Evolutionary conservation across 1,140 invertebrate species (phyloP), one percentile per base, ranked within the genome.

Genomic region (Calosoma granatense): DNA sequence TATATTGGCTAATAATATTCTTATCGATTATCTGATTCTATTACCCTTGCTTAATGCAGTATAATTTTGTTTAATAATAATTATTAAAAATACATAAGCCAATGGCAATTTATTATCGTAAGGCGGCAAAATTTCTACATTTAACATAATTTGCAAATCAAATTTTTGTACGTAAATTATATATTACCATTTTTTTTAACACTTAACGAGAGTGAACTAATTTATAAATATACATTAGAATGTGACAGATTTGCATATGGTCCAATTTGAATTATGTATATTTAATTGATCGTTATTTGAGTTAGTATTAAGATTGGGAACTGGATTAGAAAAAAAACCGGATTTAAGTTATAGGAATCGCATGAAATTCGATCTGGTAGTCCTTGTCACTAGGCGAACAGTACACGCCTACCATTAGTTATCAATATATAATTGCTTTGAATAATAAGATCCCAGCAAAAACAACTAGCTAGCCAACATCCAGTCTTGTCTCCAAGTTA

Each of bases 121-220:
- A 30, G 26, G 6, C 4, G 14, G 26, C 14, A 30, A 30, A 30
- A 30, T 4, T 30, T 6, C 26, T 6, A n/a, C n/a, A n/a, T n/a
- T n/a, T n/a, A 30, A 30, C 6, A 30, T 30, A 30, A 30, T 30
- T 30, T 30, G 26, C 14, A 14, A 30, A 30, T 14, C 26, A 30
- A 30, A 30, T 30, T 30, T 6, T 47, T 12, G 15, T 17, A 47
- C 17, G 6, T 4, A 47, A 47, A 47, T 17, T 4, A 47, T 11
- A 17, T 17, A 47, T 47, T 47, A 47, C 41, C 41, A 47, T 47
- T 47, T 47, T n/a, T n/a, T 47, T 47, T 47, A 47, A 9, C 41
- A 47, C 41, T 47, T 47, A 47, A 47, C 41, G 41, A 47, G 41
- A 9, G 41, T 12, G 15, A 47, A 47, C 41, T 4, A 47, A 47